Evolutionary conservation across 2,113 vertebrate species (phyloP), one percentile per base, ranked within the genome.

Genomic region (Vicugna pacos): DNA sequence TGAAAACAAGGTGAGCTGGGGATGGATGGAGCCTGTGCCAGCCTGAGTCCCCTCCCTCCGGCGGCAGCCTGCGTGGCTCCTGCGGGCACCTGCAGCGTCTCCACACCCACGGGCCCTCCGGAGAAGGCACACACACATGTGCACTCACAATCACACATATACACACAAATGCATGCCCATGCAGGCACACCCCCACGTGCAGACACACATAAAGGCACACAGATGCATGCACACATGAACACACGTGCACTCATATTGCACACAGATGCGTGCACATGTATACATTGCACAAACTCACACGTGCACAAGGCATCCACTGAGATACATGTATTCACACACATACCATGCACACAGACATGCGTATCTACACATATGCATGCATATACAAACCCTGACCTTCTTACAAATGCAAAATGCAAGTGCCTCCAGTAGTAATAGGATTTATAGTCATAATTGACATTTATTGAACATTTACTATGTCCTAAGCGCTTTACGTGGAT

Each of bases 1-100:
- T 1, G 99, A 99, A 97, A 99, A 99, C 98, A 99, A 99, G 98
- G 99, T 99, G 95, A 98, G 98, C 65, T 2, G 30, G 38, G 42
- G n/a, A 2, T 9, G 1, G 52, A 38, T 0, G 1, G 62, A 32
- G 30, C 38, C 81, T 28, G 48, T 0, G 17, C 60, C 32, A 5
- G 70, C 16, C 0, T 0, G 50, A 20, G 70, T 22, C 3, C 10
- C 32, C 38, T n/a, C 35, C 35, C n/a, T 11, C 52, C 15, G 0
- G 30, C 1, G 0, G 64, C 58, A 4, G 60, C 65, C 42, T 9
- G 60, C 46, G 38, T 5, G 0, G 89, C 75, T 69, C 60, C 32
- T 2, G 22, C 2, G 16, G 82, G 89, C 12, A 4, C 90, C 77
- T 0, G 5, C 50, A 0, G 73, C 3, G 0, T 24, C 12, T 22